These are phyloP conservation scores for Pseudorasbora parva DNA, from an alignment of 2,113 vertebrate species.

Conservation along the genomic window DNA sequence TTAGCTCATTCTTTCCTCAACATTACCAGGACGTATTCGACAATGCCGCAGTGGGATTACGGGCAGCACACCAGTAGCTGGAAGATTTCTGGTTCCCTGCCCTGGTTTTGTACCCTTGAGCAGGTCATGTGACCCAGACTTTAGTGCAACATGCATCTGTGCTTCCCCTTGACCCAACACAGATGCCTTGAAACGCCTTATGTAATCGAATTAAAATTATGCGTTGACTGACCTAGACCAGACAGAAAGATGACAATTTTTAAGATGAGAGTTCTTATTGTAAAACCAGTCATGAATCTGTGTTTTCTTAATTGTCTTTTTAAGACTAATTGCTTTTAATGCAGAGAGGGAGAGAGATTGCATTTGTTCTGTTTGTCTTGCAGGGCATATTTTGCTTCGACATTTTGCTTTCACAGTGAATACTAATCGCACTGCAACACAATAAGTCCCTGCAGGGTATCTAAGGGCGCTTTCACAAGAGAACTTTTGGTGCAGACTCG, in stretches of 20 bases:
- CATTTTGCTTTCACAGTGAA: constrained; percentile 49
- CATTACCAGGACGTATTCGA: neutral
- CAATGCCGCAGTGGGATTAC: neutral
- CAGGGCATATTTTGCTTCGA: constrained; percentile 28
- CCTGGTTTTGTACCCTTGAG: constrained; percentile 30
- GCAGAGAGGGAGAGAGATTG: neutral
- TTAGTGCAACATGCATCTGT: constrained; percentile 36
- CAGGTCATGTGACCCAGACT: constrained; percentile 17
- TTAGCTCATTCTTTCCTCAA: neutral
- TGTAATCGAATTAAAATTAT: neutral
- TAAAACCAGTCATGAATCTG: neutral
- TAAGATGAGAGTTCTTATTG: neutral
- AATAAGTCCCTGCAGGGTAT: constrained; percentile 44
- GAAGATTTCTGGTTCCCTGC: neutral
- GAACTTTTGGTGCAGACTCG: neutral
- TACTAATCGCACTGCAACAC: constrained; percentile 57
- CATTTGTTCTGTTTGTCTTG: constrained; percentile 30
- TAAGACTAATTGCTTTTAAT: constrained; percentile 8
- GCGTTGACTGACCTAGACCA: constrained; percentile 40
- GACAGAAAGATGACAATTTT: constrained; percentile 14
- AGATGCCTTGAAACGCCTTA: neutral
- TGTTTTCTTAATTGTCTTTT: constrained; percentile 17
- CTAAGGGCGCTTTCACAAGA: constrained; percentile 28
- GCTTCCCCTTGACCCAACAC: constrained; percentile 35
- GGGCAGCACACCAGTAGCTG: constrained; percentile 1